Evolutionary conservation across 2,113 vertebrate species (phyloP).

Genomic region (Carlito syrichta): DNA sequence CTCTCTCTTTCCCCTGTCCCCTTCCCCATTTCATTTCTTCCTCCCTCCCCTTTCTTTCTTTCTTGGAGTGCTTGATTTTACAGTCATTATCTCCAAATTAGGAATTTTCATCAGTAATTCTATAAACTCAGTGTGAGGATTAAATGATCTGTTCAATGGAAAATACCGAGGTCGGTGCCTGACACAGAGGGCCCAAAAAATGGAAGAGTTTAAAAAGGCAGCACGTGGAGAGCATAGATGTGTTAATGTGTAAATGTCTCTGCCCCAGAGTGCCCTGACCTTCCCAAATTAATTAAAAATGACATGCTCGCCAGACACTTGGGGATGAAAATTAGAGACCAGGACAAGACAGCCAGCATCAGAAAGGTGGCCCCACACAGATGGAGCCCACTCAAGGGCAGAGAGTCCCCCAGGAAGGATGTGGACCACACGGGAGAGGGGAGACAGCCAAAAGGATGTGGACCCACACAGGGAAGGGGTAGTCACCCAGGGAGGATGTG

Average conservation of each 20-base stretch:
- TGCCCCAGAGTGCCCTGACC: too few relatives aligned
- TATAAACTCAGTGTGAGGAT: not conserved
- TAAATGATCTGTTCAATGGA: not conserved
- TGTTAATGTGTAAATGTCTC: not conserved
- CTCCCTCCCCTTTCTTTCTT: not conserved
- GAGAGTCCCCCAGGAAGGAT: too few relatives aligned
- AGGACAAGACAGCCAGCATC: not conserved
- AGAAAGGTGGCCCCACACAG: not conserved
- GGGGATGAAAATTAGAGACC: not conserved
- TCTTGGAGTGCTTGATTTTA: not conserved
- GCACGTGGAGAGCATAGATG: not conserved
- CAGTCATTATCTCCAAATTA: not conserved
- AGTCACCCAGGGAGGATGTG: too few relatives aligned
- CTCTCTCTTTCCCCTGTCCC: not conserved
- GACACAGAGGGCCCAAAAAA: not conserved
- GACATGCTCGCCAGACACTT: not conserved
- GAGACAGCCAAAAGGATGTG: too few relatives aligned
- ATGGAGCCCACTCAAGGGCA: too few relatives aligned
- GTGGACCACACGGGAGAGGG: too few relatives aligned
- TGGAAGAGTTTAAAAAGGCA: not conserved
- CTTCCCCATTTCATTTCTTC: too few relatives aligned
- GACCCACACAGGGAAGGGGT: too few relatives aligned
- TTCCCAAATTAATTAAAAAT: not conserved
- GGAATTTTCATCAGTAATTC: not conserved
- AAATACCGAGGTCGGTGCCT: not conserved